Evolutionary conservation across 2,113 vertebrate genomes (phyloP), one percentile per base, ranked within the genome.

Genomic region (Onychostruthus taczanowskii): DNA sequence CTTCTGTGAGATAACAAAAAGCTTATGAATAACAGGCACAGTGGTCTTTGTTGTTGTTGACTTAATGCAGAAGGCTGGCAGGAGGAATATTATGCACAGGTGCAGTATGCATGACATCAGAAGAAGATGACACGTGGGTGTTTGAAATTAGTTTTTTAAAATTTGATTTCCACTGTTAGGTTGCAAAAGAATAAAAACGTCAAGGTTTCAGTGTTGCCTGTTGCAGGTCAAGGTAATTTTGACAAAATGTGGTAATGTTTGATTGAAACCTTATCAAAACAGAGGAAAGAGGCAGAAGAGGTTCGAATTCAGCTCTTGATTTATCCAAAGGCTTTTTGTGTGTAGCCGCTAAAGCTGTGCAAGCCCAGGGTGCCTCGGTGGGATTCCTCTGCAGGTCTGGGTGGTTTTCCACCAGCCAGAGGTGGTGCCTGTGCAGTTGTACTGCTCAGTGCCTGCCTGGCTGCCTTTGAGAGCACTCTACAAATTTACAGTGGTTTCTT

Each of bases 71-170:
- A 86, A 72, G 76, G 73, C 67, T 66, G 79, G 74, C 50, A 61
- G 90, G 64, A 89, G 75, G 69, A 72, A 46, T 31, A 74, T 61
- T 63, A 66, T 80, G 64, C 83, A 91, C 94, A 97, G 95, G 95
- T 97, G 94, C 92, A 91, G 39, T 10, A 4, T 35, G 61, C 27
- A 10, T n/a, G 84, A 47, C 43, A 13, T 64, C 73, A 72, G 82
- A 73, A 58, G 64, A 78, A 69, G 46, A 84, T 46, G 59, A 52
- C 50, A 28, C 7, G 11, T 13, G 18, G 11, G 14, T 70, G 59
- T 49, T 85, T 67, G 63, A 91, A 83, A 77, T 64, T 3, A 61
- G 10, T 28, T 28, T 41, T 19, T 41, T 30, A 13, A 26, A 58
- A 63, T 46, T 75, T 64, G 58, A 91, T 74, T 90, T 84, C 59